These are phyloP conservation scores for Nemoura dubitans DNA, from an alignment of 2,888 invertebrate species.

Conservation along the genomic window DNA sequence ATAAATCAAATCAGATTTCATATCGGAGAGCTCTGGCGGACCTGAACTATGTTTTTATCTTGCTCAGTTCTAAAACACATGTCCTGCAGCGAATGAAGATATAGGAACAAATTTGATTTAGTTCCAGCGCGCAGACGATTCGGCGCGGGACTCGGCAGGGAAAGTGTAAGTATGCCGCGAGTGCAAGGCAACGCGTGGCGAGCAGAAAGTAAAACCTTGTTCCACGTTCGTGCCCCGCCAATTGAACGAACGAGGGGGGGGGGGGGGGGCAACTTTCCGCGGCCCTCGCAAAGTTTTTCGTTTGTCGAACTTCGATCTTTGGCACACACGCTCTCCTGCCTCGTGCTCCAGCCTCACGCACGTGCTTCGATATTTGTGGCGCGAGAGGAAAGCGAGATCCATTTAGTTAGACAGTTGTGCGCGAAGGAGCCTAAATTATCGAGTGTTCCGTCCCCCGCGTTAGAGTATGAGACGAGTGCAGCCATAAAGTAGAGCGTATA, in stretches of 20 bases:
- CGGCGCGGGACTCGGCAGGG: neutral
- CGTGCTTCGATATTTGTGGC: neutral
- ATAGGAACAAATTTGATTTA: slow-evolving; percentile 12
- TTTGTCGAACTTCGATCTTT: neutral
- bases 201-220: neutral
- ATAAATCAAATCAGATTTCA: neutral
- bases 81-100: slow-evolving; percentile 4
- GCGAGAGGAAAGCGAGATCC: neutral
- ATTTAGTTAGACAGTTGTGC: neutral
- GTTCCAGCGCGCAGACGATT: neutral
- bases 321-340: neutral
- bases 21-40: neutral
- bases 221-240: neutral
- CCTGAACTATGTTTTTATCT: slow-evolving; percentile 16
- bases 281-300: neutral
- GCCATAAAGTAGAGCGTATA: too few species aligned
- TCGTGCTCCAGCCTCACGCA: too few species aligned
- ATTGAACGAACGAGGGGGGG: neutral
- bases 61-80: neutral
- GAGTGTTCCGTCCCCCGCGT: too few species aligned
- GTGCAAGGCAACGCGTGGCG: too few species aligned
- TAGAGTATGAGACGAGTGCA: too few species aligned
- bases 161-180: too few species aligned
- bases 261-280: neutral
- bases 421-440: neutral